A percentile compares a stretch with the other conserved stretches of the same genome.
phyloP scores from a whole-genome alignment of 2,113 vertebrate species.

The Notiomystis cincta region DNA sequence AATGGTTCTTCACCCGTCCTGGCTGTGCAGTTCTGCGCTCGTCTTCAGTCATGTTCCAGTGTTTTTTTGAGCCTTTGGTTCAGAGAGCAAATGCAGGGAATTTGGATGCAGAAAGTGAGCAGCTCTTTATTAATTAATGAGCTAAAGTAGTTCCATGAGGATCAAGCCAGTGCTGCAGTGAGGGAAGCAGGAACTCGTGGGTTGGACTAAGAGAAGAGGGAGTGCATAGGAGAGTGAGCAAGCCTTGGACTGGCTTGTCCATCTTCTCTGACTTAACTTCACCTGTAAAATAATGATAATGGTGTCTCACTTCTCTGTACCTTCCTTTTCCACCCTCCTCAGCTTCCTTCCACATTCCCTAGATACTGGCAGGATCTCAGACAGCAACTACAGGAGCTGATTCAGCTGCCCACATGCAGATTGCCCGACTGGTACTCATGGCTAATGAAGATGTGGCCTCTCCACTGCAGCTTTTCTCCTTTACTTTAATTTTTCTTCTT shows the following conservation, averaged over 20 bases:
- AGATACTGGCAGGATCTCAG: neutral
- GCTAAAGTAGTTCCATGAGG: neutral
- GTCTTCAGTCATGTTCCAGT: neutral
- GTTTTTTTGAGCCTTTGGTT: neutral
- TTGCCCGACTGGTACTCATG: neutral
- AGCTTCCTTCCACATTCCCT: neutral
- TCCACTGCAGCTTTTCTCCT: neutral
- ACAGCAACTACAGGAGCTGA: neutral
- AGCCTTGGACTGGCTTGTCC: neutral
- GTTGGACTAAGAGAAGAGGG: neutral
- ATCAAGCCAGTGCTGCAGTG: neutral
- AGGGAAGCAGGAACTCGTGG: neutral
- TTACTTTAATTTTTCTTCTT: neutral
- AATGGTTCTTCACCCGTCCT: neutral
- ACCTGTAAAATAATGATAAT: neutral
- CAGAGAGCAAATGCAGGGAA: neutral
- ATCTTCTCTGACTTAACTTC: neutral
- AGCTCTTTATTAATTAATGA: neutral
- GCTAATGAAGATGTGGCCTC: neutral
- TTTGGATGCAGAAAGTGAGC: neutral
- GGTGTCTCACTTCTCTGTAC: neutral
- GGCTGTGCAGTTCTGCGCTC: neutral
- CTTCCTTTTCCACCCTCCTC: neutral
- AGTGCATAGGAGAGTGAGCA: fast-evolving
- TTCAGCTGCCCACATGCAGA: neutral